A percentile compares a stretch with the other conserved stretches of the same genome.
Conservation (phyloP, 2,888 invertebrate genomes). For the Hyposoter dolosus region DNA sequence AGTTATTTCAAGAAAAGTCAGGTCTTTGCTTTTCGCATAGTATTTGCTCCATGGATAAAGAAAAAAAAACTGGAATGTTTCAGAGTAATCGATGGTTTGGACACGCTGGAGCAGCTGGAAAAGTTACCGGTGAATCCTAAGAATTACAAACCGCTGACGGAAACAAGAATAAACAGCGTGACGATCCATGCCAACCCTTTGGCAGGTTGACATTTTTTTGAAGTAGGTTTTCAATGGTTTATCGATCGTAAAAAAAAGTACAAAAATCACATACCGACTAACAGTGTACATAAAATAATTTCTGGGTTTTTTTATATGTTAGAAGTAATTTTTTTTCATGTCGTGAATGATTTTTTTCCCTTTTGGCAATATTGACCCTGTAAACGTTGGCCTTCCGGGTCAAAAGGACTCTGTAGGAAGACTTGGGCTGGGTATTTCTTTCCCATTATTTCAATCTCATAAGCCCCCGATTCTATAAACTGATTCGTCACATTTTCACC, state of each 20-base stretch:
- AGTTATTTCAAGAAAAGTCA: no score
- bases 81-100: constrained; percentile 98
- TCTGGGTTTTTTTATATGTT: background rate
- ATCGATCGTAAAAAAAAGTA: constrained; percentile 57
- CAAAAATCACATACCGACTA: constrained; percentile 37
- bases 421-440: constrained; percentile 89
- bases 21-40: no score
- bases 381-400: constrained; percentile 91
- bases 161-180: constrained; percentile 94
- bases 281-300: constrained; percentile 44
- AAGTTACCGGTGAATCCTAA: constrained; percentile 97
- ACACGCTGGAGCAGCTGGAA: constrained; percentile 97
- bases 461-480: constrained; percentile 89
- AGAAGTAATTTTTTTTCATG: background rate
- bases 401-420: constrained; percentile 92
- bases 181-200: constrained; percentile 99
- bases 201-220: constrained; percentile 87
- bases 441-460: constrained; percentile 93
- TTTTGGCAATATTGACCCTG: constrained; percentile 86
- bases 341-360: constrained; percentile 13
- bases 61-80: constrained; percentile 77
- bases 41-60: no score
- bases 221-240: constrained; percentile 5
- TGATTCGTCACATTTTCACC: constrained; percentile 88
- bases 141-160: constrained; percentile 94